Percentiles rank a stretch among this genome's conserved stretches.
phyloP scores from a whole-genome alignment of 2,113 vertebrate species.

The Pterocles orientalis region DNA sequence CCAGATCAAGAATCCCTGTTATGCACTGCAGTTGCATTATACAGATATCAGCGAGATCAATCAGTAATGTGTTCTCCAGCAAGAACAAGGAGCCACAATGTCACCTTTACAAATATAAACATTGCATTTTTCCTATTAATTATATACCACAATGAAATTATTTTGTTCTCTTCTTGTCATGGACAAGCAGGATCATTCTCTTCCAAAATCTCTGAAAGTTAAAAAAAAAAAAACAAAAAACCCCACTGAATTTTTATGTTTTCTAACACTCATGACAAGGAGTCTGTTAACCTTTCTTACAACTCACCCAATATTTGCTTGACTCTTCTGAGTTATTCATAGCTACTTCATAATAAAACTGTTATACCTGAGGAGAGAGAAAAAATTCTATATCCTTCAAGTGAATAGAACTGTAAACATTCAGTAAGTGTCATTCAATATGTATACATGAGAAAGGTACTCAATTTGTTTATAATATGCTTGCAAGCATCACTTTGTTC shows the following conservation, averaged over 20 bases:
- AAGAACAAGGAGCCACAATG: background rate
- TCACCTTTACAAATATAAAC: background rate
- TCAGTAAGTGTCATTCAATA: background rate
- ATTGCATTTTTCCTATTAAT: background rate
- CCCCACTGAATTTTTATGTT: background rate
- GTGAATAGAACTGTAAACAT: background rate
- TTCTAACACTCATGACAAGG: background rate
- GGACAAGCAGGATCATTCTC: background rate
- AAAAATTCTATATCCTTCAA: background rate
- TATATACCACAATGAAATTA: background rate
- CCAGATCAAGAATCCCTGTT: background rate
- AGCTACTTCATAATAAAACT: background rate
- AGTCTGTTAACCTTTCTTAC: background rate
- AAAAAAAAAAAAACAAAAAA: background rate
- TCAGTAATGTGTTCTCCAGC: background rate
- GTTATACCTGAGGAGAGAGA: background rate
- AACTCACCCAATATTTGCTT: background rate
- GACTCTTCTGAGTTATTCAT: background rate
- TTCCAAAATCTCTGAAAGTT: background rate
- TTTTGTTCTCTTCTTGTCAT: background rate
- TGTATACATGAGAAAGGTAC: background rate
- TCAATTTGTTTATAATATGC: background rate
- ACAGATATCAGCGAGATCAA: background rate
- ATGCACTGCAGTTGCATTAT: background rate
- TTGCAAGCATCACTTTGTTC: background rate